Evolutionary conservation across 2,797 vertebrate genomes (phyloP).

Genomic region (Syndactyla subalaris): DNA sequence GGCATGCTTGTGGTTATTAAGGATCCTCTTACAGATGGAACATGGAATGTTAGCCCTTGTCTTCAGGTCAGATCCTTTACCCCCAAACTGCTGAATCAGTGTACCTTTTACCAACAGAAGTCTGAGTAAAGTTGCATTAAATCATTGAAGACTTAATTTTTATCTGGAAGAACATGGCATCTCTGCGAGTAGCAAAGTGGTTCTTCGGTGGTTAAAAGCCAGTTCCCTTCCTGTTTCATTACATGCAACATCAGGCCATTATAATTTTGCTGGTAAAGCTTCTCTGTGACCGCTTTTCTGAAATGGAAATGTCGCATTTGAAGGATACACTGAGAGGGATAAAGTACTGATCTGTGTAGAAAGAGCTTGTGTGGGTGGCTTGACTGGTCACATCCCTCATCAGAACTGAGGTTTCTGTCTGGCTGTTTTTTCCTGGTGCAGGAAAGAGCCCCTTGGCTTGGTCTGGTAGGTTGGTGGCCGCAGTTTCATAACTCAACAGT

Average conservation of each 20-base stretch:
- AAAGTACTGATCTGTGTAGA: background rate
- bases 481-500: background rate
- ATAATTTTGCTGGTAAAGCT: background rate
- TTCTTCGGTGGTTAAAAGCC: background rate
- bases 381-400: background rate
- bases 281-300: background rate
- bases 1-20: constrained; percentile 4
- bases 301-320: background rate
- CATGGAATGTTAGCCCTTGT: background rate
- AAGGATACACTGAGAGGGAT: background rate
- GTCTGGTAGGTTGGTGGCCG: background rate
- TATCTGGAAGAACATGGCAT: background rate
- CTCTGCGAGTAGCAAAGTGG: background rate
- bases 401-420: background rate
- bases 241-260: background rate
- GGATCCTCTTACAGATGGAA: background rate
- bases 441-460: background rate
- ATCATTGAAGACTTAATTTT: background rate
- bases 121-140: background rate
- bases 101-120: background rate
- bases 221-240: background rate
- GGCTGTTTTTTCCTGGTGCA: background rate
- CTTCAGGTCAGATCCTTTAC: background rate
- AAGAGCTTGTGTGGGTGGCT: background rate
- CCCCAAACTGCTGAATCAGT: background rate